These are phyloP conservation scores for Stegodyphus dumicola DNA, from an alignment of 1,140 invertebrate species.

Conservation along the genomic window DNA sequence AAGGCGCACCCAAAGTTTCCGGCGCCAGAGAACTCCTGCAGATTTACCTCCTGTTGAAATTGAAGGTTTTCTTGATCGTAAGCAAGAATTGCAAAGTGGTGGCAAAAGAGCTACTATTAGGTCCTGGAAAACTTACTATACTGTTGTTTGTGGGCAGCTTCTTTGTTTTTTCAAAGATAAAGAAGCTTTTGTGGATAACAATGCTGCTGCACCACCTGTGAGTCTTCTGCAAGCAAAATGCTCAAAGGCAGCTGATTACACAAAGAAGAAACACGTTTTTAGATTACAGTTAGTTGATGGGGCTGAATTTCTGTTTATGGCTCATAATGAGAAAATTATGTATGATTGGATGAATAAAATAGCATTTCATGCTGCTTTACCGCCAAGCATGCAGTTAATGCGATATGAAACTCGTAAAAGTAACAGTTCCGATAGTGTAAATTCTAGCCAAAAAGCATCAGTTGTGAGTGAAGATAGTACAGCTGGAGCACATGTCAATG, in stretches of 20 bases:
- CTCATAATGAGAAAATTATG: constrained; percentile 80
- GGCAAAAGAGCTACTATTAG: constrained; percentile 93
- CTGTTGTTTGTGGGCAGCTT: constrained; percentile 94
- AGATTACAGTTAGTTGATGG: constrained; percentile 88
- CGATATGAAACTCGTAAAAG: constrained; percentile 73
- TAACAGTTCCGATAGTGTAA: constrained; percentile 47
- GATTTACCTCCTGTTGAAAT: constrained; percentile 89
- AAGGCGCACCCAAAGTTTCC: constrained; percentile 85
- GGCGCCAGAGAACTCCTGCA: constrained; percentile 73
- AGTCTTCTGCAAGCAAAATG: constrained; percentile 88
- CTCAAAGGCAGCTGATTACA: constrained; percentile 90
- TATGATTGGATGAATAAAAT: constrained; percentile 95
- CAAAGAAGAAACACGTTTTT: constrained; percentile 94
- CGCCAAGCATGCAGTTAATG: constrained; percentile 87
- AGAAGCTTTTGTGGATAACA: constrained; percentile 84
- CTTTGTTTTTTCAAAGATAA: constrained; percentile 98
- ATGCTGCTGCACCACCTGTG: constrained; percentile 90
- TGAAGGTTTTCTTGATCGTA: constrained; percentile 91
- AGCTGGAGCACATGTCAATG: not conserved
- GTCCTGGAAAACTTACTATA: constrained; percentile 96
- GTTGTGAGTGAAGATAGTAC: constrained; percentile 34
- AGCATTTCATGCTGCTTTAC: constrained; percentile 90
- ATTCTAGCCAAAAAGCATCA: constrained; percentile 45
- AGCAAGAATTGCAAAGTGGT: constrained; percentile 92
- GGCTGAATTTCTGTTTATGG: constrained; percentile 91